Percentiles rank a stretch among this genome's conserved stretches.
phyloP scores from a whole-genome alignment of 2,888 invertebrate species.

The Chalcis sispes region DNA sequence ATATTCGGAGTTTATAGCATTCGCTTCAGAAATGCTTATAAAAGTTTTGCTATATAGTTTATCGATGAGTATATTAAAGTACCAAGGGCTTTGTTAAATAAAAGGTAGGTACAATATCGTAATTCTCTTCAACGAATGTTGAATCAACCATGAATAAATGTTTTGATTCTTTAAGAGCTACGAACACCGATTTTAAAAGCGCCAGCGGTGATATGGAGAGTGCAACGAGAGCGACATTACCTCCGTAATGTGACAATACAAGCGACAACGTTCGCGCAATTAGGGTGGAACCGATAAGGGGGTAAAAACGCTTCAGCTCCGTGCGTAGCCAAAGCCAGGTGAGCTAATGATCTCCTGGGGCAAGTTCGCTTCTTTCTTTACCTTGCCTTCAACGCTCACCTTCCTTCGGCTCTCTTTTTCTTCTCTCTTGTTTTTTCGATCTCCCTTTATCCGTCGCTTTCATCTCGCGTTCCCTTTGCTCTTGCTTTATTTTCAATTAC shows the following conservation, averaged over 20 bases:
- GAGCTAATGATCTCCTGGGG: slow-evolving; percentile 70
- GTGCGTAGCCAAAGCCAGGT: slow-evolving; percentile 62
- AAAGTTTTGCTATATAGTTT: not conserved
- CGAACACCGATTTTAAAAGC: slow-evolving; percentile 29
- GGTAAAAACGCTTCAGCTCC: slow-evolving; percentile 60
- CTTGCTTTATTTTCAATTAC: not conserved
- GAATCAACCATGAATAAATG: slow-evolving; percentile 43
- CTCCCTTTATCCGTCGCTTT: slow-evolving; percentile 22
- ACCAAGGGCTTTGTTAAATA: too few species aligned
- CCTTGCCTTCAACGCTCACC: too few species aligned
- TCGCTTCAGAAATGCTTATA: not conserved
- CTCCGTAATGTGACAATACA: slow-evolving; percentile 53
- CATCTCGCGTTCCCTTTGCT: not conserved
- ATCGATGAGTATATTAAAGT: not conserved
- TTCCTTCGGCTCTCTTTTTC: not conserved
- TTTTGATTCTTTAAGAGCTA: slow-evolving; percentile 9
- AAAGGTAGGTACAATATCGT: too few species aligned
- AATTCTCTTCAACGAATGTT: too few species aligned
- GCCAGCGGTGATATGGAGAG: slow-evolving; percentile 17
- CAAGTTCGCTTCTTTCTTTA: slow-evolving; percentile 56
- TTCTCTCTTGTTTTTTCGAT: too few species aligned
- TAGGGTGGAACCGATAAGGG: slow-evolving; percentile 64
- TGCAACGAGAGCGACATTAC: slow-evolving; percentile 37
- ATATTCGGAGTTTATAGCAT: not conserved
- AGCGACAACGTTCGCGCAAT: slow-evolving; percentile 55